Percentiles rank a stretch among this genome's conserved stretches.
These are phyloP conservation scores for Odontesthes bonariensis DNA, from an alignment of 2,113 vertebrate species.

Conservation along the genomic window DNA sequence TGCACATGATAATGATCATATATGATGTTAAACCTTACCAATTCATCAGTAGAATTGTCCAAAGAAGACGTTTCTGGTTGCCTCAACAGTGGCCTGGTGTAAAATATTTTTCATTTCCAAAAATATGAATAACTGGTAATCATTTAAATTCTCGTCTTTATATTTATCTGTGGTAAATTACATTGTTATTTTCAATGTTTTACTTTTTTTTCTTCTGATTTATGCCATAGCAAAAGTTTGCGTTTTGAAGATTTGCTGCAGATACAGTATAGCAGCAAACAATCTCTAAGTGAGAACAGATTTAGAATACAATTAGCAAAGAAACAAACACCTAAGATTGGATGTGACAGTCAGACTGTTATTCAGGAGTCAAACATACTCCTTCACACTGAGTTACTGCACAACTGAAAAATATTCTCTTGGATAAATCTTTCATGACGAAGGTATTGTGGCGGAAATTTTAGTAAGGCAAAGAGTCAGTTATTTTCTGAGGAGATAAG, in stretches of 20 bases:
- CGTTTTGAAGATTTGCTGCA: background rate
- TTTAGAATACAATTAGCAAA: background rate
- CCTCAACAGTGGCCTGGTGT: background rate
- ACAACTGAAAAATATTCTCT: background rate
- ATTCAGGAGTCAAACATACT: constrained; percentile 13
- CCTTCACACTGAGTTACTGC: background rate
- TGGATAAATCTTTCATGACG: background rate
- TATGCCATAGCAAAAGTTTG: background rate
- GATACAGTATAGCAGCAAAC: background rate
- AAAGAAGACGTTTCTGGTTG: no score
- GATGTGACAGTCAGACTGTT: background rate
- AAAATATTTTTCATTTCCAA: background rate
- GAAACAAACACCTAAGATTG: background rate
- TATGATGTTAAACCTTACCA: no score
- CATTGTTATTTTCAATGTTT: background rate
- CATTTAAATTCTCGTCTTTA: background rate
- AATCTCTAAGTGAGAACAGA: background rate
- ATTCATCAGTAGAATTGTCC: no score
- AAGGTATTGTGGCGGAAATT: no score
- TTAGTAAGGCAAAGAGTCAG: no score
- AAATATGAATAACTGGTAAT: background rate
- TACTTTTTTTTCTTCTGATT: background rate
- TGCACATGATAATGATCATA: no score
- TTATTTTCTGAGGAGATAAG: no score
- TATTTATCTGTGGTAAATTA: background rate